Evolutionary conservation across 2,113 vertebrate species (phyloP).

Genomic region (rat (Rattus norvegicus)): DNA sequence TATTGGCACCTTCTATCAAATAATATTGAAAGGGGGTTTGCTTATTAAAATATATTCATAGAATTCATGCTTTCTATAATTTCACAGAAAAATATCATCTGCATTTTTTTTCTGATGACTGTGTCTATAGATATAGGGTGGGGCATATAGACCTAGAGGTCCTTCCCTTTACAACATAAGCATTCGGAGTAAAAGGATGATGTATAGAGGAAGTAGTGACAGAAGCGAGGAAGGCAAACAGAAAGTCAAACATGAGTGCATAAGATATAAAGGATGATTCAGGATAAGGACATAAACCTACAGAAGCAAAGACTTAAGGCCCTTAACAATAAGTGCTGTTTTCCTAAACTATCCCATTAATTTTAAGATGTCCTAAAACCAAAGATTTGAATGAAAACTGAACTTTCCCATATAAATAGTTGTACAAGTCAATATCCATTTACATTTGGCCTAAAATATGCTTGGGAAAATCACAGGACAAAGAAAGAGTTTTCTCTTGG

Average conservation of each 20-base stretch:
- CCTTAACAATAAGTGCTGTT: neutral
- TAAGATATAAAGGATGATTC: neutral
- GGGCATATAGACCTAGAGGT: neutral
- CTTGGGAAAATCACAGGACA: neutral
- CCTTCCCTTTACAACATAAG: neutral
- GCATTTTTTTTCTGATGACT: neutral
- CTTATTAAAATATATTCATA: neutral
- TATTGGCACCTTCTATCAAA: neutral
- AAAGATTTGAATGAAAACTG: neutral
- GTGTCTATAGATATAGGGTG: neutral
- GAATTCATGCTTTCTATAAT: neutral
- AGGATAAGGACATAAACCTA: neutral
- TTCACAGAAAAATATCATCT: neutral
- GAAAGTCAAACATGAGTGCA: neutral
- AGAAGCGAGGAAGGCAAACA: neutral
- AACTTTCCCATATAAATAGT: neutral
- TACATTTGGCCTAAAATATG: neutral
- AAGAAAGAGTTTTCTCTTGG: neutral
- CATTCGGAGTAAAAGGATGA: neutral
- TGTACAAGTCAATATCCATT: neutral
- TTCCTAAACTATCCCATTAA: neutral
- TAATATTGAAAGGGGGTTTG: neutral
- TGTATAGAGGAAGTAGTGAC: neutral
- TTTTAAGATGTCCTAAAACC: neutral
- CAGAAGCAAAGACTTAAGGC: rapidly evolving